These are phyloP conservation scores for Gallinago undulata DNA, from an alignment of 2,113 vertebrate genomes.

Conservation along the genomic window DNA sequence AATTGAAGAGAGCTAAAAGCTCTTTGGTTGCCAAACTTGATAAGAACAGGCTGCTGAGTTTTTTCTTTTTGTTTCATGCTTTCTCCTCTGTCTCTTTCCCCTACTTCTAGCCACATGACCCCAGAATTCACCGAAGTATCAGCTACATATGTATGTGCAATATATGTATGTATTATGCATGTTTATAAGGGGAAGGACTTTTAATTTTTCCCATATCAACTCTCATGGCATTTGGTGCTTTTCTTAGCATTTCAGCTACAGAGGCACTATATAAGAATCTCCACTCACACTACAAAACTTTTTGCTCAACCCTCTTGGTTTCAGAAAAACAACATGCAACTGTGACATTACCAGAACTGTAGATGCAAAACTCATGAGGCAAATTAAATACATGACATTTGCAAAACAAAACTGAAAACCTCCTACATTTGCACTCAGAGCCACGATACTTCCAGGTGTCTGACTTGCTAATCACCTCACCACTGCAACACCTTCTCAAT, in stretches of 20 bases:
- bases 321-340: background rate
- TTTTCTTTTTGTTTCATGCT: background rate
- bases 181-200: background rate
- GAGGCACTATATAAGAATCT: background rate
- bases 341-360: background rate
- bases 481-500: background rate
- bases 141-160: background rate
- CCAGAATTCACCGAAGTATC: background rate
- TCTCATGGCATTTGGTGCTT: background rate
- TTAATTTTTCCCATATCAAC: background rate
- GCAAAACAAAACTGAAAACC: conserved; percentile 19
- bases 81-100: background rate
- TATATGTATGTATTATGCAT: background rate
- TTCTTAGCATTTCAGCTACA: background rate
- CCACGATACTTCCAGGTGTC: background rate
- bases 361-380: background rate
- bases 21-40: background rate
- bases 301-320: background rate
- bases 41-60: background rate
- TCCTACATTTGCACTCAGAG: background rate
- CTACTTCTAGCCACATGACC: background rate
- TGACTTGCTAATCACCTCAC: conserved; percentile 8
- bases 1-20: background rate
- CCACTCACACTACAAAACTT: background rate
- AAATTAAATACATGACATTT: conserved; percentile 1